These are phyloP conservation scores for Torymus aiolomorphi DNA, from an alignment of 2,888 invertebrate genomes.

Conservation along the genomic window DNA sequence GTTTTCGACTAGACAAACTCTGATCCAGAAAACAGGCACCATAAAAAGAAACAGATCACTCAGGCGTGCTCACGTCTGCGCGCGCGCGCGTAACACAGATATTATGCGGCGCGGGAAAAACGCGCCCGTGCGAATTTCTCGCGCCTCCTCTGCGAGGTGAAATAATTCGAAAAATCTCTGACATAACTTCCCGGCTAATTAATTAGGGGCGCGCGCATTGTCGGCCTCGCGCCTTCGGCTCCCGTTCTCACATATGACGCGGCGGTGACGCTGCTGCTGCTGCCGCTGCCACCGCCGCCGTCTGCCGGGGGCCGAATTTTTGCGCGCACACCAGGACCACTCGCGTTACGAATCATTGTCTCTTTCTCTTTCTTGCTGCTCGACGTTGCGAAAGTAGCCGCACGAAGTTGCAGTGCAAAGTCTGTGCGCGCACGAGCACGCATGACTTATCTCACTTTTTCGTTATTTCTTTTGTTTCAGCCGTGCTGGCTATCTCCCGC, in stretches of 20 bases:
- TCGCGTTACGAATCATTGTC: constrained; percentile 53
- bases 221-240: constrained; percentile 60
- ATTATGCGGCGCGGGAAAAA: constrained; percentile 52
- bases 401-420: constrained; percentile 43
- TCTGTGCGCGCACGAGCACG: constrained; percentile 31
- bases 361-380: constrained; percentile 25
- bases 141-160: constrained; percentile 58
- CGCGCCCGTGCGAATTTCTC: constrained; percentile 62
- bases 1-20: background rate
- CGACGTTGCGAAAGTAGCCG: constrained; percentile 57
- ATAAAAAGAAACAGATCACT: constrained; percentile 25
- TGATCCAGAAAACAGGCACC: constrained; percentile 1
- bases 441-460: constrained; percentile 55
- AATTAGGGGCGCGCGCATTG: constrained; percentile 71
- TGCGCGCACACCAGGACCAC: constrained; percentile 22
- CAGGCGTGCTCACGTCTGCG: background rate
- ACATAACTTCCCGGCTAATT: constrained; percentile 74
- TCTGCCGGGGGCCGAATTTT: constrained; percentile 4
- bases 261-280: background rate
- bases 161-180: constrained; percentile 70
- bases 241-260: constrained; percentile 59
- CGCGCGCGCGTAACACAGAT: constrained; percentile 48
- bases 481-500: constrained; percentile 69
- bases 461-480: constrained; percentile 67
- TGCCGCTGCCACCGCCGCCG: background rate